Base-by-base conservation (phyloP, 2,113 vertebrate genomes). In the Atlantisia rogersi region DNA sequence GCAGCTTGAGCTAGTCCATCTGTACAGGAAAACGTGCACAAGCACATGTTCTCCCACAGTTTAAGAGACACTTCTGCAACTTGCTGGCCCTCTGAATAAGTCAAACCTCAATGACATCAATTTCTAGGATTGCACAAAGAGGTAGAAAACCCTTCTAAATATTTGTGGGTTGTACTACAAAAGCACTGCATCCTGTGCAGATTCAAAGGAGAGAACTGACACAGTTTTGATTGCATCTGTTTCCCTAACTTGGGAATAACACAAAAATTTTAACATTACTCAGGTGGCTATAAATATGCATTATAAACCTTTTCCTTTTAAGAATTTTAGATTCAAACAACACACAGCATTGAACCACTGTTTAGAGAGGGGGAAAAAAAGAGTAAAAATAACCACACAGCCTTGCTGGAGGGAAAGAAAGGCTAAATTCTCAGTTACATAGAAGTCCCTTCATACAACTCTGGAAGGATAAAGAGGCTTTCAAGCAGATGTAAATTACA, bases 401-500 rank as follows among this genome's bases (percentile, higher is more conserved):
- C 11, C 55, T 80, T 77, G 63, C 52, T 93, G 29, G 17, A 86
- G 52, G 19, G n/a, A 82, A 91, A 90, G 93, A 83, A 93, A 94
- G 56, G 15, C 52, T 82, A 94, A 81, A 78, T 82, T 96, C 92
- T 90, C 88, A 70, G 75, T 95, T 87, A 92, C 56, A 92, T 80
- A 88, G 80, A 96, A 96, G 60, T 86, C 48, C 88, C 86, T 96
- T 95, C 88, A 92, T 90, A 86, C 35, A 88, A 65, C 26, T 71
- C 76, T 95, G 26, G 60, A 83, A 93, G 80, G 74, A 93, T 95
- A 96, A 96, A 96, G 65, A 83, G 59, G 77, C 90, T 78, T 97
- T 97, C 88, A 95, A 82, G 77, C 8, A 83, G 88, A 92, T 93
- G 94, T 90, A 94, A 96, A 96, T 96, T 93, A 94, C 77, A 93